A percentile compares a stretch with the other conserved stretches of the same genome.
Conservation (phyloP, 2,113 vertebrate genomes). For the Neotoma lepida region DNA sequence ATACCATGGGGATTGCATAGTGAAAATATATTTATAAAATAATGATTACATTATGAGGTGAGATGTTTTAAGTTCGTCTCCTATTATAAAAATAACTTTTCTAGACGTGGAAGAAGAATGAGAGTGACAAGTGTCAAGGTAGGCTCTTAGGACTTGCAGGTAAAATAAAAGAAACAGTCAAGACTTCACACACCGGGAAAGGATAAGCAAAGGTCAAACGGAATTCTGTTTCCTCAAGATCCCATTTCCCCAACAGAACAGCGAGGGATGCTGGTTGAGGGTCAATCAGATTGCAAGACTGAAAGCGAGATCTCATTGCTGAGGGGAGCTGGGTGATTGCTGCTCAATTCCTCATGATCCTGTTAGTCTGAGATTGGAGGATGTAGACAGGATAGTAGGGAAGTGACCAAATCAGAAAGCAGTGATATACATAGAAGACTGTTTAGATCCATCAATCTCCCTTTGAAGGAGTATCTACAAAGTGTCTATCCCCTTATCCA, state of each 20-base stretch:
- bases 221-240: too few species aligned
- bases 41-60: not conserved
- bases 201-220: not conserved
- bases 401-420: not conserved
- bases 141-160: not conserved
- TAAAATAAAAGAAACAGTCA: not conserved
- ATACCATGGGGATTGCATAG: not conserved
- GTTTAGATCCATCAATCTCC: not conserved
- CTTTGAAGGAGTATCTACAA: not conserved
- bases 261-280: fast-evolving
- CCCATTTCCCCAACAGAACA: not conserved
- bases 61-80: not conserved
- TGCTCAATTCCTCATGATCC: too few species aligned
- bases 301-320: fast-evolving
- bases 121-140: not conserved
- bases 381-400: not conserved
- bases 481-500: too few species aligned
- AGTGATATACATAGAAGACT: not conserved
- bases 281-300: not conserved
- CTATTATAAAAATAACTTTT: not conserved
- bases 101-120: too few species aligned
- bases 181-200: not conserved
- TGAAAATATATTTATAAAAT: not conserved
- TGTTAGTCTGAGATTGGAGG: too few species aligned
- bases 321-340: too few species aligned